Percentiles rank a stretch among this genome's conserved stretches.
phyloP scores from a whole-genome alignment of 1,140 invertebrate species.

The Maconellicoccus hirsutus region DNA sequence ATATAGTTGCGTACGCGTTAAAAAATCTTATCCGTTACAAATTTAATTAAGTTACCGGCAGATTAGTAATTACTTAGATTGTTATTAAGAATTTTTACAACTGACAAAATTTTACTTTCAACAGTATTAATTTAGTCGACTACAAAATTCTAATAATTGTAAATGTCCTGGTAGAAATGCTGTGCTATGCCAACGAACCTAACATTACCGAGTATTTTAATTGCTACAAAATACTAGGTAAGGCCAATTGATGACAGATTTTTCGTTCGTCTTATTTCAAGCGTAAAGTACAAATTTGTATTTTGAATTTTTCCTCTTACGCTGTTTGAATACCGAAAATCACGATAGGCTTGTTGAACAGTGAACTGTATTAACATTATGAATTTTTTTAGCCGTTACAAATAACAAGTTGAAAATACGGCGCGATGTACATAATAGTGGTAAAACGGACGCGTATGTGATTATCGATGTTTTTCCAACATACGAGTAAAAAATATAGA shows the following conservation, averaged over 20 bases:
- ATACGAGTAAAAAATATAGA: background rate
- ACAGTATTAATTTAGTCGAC: background rate
- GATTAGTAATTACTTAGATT: background rate
- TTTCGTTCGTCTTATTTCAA: background rate
- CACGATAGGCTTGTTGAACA: background rate
- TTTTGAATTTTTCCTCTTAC: background rate
- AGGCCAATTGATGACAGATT: background rate
- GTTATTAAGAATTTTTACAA: background rate
- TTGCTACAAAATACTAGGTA: background rate
- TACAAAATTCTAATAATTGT: background rate
- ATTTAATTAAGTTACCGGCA: background rate
- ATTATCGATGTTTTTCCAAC: background rate
- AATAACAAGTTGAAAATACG: background rate
- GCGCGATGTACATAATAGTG: background rate
- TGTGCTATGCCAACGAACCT: background rate
- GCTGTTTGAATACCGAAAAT: background rate
- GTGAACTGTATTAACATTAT: background rate
- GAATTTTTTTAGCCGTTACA: background rate
- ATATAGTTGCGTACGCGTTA: background rate
- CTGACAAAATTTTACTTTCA: conserved; percentile 1
- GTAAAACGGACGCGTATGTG: background rate
- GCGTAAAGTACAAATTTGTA: background rate
- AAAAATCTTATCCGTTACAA: background rate
- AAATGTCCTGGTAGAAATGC: background rate
- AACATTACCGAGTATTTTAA: background rate